Base-by-base conservation (phyloP, 2,888 invertebrate genomes). In the Anoncus sp. region DNA sequence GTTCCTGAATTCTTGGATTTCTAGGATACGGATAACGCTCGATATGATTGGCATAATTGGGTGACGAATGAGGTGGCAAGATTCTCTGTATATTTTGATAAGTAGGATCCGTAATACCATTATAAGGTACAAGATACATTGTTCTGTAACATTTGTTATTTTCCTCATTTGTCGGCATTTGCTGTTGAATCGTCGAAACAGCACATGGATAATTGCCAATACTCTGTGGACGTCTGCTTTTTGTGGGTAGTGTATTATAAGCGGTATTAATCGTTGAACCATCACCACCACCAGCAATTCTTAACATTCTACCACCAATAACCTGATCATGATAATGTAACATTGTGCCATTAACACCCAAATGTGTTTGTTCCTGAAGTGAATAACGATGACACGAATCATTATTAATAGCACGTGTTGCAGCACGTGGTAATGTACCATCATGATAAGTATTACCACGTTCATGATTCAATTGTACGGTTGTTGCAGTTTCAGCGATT, bases 121-220 rank as follows among this genome's bases (percentile, higher is more conserved):
- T 89, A 82, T 90, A 90, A 9, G 91, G 91, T 3, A 91, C 90
- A n/a, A 91, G 85, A 67, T 91, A 91, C 90, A 91, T 90, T 3
- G 91, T 90, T 7, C 90, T 85, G 62, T 91, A 90, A 62, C 91
- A 91, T 75, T 89, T 90, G 49, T 87, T 66, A 0, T 49, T 59
- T 14, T 79, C 86, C 20, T 82, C 84, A 5, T 79, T 80, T 0
- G 47, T 27, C 3, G 71, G 75, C 4, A 45, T 49, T 5, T 55
- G 60, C 60, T 53, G 66, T 9, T 57, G 66, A 22, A 79, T 57
- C 16, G 80, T 59, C n/a, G 80, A 20, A 0, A 85, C 79, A 40
- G 85, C 86, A 62, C 87, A 87, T 1, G 85, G 86, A 65, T 89
- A 89, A 72, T 85, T 86, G 4, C 83, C 79, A 9, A 87, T 79